A percentile compares a stretch with the other conserved stretches of the same genome.
These are phyloP conservation scores for Geotrupes spiniger DNA, from an alignment of 2,888 invertebrate genomes.

Conservation along the genomic window DNA sequence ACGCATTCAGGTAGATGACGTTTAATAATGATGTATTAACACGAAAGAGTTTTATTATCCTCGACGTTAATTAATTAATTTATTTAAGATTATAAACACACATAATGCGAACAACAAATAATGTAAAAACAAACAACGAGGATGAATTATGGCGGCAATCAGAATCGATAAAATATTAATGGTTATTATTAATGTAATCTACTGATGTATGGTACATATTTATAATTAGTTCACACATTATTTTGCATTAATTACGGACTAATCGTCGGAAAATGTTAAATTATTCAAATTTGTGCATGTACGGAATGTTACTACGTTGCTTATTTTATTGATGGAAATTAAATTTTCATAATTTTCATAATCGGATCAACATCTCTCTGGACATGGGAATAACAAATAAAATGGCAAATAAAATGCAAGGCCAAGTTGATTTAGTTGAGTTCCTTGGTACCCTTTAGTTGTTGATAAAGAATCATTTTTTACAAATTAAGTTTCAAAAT, in stretches of 20 bases:
- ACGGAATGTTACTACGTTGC: too few relatives aligned
- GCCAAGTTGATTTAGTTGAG: too few relatives aligned
- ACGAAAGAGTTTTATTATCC: slow-evolving; percentile 3
- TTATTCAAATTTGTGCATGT: slow-evolving; percentile 1
- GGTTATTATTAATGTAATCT: slow-evolving; percentile 10
- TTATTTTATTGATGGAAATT: too few relatives aligned
- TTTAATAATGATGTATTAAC: slow-evolving; percentile 2
- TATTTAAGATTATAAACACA: slow-evolving; percentile 2
- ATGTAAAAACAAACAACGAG: slow-evolving; percentile 1
- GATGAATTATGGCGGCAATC: slow-evolving; percentile 1
- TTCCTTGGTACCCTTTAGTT: too few relatives aligned
- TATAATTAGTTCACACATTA: slow-evolving; percentile 12
- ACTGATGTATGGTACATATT: slow-evolving; percentile 8
- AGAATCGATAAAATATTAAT: slow-evolving; percentile 8
- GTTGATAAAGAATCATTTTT: too few relatives aligned
- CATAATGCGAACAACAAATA: slow-evolving; percentile 1
- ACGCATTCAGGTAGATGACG: background rate
- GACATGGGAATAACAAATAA: too few relatives aligned
- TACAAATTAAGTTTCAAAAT: too few relatives aligned
- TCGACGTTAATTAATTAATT: slow-evolving; percentile 3
- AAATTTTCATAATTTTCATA: too few relatives aligned
- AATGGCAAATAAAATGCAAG: too few relatives aligned
- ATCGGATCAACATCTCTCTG: too few relatives aligned
- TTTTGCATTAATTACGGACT: slow-evolving; percentile 6
- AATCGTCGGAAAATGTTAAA: background rate